Base-by-base conservation (phyloP, 2,113 vertebrate genomes). In the Tetrax tetrax region DNA sequence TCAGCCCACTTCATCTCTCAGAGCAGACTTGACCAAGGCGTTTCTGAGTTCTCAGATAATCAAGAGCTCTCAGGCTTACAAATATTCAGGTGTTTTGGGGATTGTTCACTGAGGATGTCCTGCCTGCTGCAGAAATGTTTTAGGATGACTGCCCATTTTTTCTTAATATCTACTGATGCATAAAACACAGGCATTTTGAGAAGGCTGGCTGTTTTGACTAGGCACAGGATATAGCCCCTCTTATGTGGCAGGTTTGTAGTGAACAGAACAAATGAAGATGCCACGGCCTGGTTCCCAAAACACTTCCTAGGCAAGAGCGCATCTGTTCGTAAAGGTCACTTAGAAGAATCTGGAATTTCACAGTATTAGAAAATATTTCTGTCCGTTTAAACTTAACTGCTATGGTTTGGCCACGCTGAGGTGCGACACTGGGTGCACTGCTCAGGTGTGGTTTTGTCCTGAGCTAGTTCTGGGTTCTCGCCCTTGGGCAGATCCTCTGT, bases 361-460 rank as follows among this genome's bases (percentile, higher is more conserved):
- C 74, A 50, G 22, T 48, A 7, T 78, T 47, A 50, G 43, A 64
- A 79, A 88, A 28, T 47, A 51, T 41, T 47, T 72, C 1, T 47
- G 37, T 29, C 48, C 11, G 27, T n/a, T 88, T n/a, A 47, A 51
- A 57, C 13, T 28, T 17, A 20, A 28, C 18, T 53, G 23, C 28
- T 70, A 6, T 0, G 4, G 23, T 38, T 85, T 60, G 22, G 72
- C 15, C 14, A 31, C 2, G 1, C 12, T 23, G 56, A 86, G 41
- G 15, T 38, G 63, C 0, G 2, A 59, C 57, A 60, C 9, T 33
- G 31, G 18, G 14, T 33, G 16, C 69, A 70, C 29, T 0, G 0
- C 33, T 29, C 8, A 10, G 28, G 5, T 53, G 29, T 29, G 9
- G n/a, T 75, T 78, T 78, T 66, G 31, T 63, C 4, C 1, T 70